These are phyloP conservation scores for Paedocypris micromegethes DNA, from an alignment of 2,797 vertebrate genomes.

Conservation along the genomic window DNA sequence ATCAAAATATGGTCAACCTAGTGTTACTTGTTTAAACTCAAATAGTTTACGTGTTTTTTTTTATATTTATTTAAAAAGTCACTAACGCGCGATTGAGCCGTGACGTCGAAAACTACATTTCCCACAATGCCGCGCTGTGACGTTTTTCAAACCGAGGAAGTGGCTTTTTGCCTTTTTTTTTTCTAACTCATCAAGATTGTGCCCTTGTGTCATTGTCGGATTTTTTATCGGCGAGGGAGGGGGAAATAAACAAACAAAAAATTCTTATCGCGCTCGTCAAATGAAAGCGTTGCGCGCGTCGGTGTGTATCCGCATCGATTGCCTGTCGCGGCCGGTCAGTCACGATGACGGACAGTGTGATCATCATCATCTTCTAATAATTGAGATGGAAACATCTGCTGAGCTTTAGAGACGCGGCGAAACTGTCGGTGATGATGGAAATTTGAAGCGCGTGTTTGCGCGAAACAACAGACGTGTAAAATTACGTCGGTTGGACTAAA, in stretches of 20 bases:
- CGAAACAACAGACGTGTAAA: not conserved
- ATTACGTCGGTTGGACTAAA: no score
- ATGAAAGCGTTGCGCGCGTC: not conserved
- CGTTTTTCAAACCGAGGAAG: constrained; percentile 28
- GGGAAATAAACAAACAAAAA: no score
- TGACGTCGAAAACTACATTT: constrained; percentile 31
- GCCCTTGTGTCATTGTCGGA: not conserved
- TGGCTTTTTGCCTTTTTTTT: constrained; percentile 9
- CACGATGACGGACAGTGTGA: not conserved
- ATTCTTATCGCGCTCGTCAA: not conserved
- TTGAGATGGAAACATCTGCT: constrained; percentile 11
- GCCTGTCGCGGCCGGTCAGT: not conserved
- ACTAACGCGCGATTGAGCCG: not conserved
- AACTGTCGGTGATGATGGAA: constrained; percentile 1
- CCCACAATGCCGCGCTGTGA: constrained; percentile 39
- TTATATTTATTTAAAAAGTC: no score
- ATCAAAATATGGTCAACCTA: no score
- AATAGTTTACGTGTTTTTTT: no score
- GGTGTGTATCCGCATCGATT: not conserved
- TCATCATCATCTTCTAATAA: constrained; percentile 34
- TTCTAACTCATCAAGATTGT: not conserved
- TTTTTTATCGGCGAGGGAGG: not conserved
- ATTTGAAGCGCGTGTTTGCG: not conserved
- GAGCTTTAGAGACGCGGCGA: no score
- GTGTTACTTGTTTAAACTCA: no score